phyloP scores from a whole-genome alignment of 2,888 invertebrate genomes.

The Parnassius mnemosyne region DNA sequence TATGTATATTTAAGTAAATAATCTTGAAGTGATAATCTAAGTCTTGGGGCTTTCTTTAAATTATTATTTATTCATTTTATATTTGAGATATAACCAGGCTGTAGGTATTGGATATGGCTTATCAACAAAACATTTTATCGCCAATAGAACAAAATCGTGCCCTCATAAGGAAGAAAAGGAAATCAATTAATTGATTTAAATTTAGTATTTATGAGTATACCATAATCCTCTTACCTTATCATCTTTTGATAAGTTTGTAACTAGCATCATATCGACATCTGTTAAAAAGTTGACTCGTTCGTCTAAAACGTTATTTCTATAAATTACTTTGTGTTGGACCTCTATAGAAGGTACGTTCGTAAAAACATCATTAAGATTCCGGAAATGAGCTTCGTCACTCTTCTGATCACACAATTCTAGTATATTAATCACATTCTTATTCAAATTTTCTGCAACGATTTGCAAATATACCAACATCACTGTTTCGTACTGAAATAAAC shows the following conservation, averaged over 20 bases:
- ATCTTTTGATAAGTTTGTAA: conserved; percentile 36
- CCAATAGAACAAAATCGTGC: too few species aligned
- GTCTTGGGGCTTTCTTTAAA: too few species aligned
- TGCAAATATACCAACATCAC: conserved; percentile 38
- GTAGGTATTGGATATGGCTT: too few species aligned
- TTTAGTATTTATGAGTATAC: too few species aligned
- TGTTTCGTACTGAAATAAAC: conserved; percentile 34
- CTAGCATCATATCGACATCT: conserved; percentile 34
- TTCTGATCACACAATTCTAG: conserved; percentile 33
- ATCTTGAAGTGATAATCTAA: too few species aligned
- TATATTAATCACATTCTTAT: conserved; percentile 36
- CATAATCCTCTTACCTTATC: conserved; percentile 32
- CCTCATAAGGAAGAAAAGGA: too few species aligned
- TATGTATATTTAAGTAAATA: too few species aligned
- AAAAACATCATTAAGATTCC: conserved; percentile 28
- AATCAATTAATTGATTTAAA: too few species aligned
- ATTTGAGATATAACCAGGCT: too few species aligned
- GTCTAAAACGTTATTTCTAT: conserved; percentile 25
- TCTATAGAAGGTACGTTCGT: conserved; percentile 31
- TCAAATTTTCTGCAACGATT: conserved; percentile 44
- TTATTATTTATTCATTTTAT: too few species aligned
- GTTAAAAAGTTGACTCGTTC: neutral
- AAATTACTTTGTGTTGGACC: conserved; percentile 28
- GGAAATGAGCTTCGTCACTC: conserved; percentile 25
- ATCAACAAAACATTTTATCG: too few species aligned